Base-by-base conservation (phyloP, 2,888 invertebrate genomes). In the Drosophila algonquin region DNA sequence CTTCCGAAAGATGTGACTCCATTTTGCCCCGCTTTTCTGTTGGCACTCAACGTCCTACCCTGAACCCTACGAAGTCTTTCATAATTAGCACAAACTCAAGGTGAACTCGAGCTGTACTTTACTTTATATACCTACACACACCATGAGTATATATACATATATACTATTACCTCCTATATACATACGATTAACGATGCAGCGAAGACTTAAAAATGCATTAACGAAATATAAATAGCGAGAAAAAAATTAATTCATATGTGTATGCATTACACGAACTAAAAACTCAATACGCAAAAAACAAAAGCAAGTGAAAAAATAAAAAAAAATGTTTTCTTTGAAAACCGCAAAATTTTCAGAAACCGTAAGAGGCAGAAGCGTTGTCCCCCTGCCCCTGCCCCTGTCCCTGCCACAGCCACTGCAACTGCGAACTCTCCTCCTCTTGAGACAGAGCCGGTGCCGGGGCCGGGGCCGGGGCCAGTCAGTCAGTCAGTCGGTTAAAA, bases 141-240 rank as follows among this genome's bases (percentile, higher is more conserved):
- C 30, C 8, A 35, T 40, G 14, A 54, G 44, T 40, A 40, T 47
- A 12, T 32, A 18, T 57, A 63, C 54, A 72, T 71, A 71, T 58
- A 72, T 71, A 55, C 46, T 52, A 45, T 64, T 59, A 63, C 57
- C 40, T 54, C 47, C 2, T 5, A 10, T 8, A 5, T 24, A n/a
- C 48, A 56, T 58, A 35, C 55, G 46, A 51, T 45, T 58, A 78
- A 68, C 60, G 52, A 30, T 73, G 64, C 68, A 77, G 75, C 61
- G 87, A 87, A 87, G 87, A 81, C 87, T 59, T 87, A 87, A 73
- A 87, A 87, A 75, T 89, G 89, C 85, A 78, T 70, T 68, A 64
- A 68, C 75, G 54, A 76, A 73, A 74, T 61, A 65, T 69, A 64
- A 45, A 27, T 53, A 63, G 59, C 30, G 18, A 52, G 48, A 57